Evolutionary conservation across 2,113 vertebrate species (phyloP).

Genomic region (Garra rufa): DNA sequence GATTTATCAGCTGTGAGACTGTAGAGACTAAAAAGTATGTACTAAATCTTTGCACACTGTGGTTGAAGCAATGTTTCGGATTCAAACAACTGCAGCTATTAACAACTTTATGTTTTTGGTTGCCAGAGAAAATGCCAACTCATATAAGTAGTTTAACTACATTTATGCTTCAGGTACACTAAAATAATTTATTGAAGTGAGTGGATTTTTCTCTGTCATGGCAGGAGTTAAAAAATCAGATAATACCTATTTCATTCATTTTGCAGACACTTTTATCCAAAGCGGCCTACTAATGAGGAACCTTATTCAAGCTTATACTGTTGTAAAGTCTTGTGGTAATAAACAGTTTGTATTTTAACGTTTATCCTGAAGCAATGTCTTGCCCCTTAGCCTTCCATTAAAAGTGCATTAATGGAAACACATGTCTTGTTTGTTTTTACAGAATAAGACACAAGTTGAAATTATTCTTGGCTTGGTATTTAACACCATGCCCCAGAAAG

Average conservation of each 20-base stretch:
- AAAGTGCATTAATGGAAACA: not conserved
- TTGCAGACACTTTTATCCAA: not conserved
- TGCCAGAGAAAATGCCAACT: not conserved
- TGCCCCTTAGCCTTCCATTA: not conserved
- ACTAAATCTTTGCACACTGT: not conserved
- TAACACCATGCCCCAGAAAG: not conserved
- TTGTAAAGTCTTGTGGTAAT: not conserved
- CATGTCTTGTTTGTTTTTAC: slow-evolving; percentile 18
- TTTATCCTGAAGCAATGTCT: not conserved
- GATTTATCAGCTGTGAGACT: not conserved
- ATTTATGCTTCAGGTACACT: not conserved
- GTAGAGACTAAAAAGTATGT: not conserved
- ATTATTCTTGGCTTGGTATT: not conserved
- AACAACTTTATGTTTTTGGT: not conserved
- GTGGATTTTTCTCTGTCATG: not conserved
- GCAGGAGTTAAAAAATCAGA: not conserved
- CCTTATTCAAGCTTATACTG: not conserved
- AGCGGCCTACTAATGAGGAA: not conserved
- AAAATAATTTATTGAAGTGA: not conserved
- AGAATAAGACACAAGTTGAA: not conserved
- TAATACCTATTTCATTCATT: not conserved
- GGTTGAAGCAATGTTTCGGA: not conserved
- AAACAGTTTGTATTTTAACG: not conserved
- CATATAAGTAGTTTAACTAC: not conserved
- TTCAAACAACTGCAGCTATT: not conserved